Evolutionary conservation across 2,113 vertebrate genomes (phyloP).

Genomic region (Gracilinanus agilis): DNA sequence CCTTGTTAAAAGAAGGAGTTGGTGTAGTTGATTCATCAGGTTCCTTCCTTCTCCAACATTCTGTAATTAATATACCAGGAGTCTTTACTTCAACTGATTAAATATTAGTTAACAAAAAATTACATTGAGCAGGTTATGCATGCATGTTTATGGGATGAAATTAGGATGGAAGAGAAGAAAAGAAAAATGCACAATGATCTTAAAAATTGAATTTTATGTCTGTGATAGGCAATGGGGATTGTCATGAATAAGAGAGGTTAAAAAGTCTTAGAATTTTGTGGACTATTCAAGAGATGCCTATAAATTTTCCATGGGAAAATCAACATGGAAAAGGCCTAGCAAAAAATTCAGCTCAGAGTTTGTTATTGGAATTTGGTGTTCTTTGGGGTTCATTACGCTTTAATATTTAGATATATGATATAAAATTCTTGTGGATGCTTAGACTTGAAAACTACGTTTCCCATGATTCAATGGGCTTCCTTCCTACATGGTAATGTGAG

Average conservation of each 20-base stretch:
- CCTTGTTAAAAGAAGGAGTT: not conserved
- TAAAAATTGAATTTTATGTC: not conserved
- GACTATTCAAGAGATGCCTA: not conserved
- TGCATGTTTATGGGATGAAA: not conserved
- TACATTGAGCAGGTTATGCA: not conserved
- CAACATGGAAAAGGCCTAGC: conserved; percentile 1
- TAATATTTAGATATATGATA: no score
- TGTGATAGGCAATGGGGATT: not conserved
- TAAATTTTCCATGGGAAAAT: not conserved
- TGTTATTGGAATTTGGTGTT: no score
- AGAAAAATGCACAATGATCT: not conserved
- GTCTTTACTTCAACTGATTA: not conserved
- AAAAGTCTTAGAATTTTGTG: not conserved
- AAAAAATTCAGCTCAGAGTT: not conserved
- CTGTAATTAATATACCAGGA: not conserved
- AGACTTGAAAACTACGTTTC: no score
- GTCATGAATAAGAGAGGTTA: not conserved
- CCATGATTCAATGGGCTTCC: no score
- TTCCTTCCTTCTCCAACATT: not conserved
- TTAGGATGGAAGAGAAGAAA: not conserved
- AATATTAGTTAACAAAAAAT: not conserved
- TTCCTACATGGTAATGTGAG: no score
- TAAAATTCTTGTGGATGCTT: no score
- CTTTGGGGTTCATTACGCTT: no score
- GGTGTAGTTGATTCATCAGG: not conserved